Base-by-base conservation (phyloP, 2,888 invertebrate species). In the Harmothoe impar region DNA sequence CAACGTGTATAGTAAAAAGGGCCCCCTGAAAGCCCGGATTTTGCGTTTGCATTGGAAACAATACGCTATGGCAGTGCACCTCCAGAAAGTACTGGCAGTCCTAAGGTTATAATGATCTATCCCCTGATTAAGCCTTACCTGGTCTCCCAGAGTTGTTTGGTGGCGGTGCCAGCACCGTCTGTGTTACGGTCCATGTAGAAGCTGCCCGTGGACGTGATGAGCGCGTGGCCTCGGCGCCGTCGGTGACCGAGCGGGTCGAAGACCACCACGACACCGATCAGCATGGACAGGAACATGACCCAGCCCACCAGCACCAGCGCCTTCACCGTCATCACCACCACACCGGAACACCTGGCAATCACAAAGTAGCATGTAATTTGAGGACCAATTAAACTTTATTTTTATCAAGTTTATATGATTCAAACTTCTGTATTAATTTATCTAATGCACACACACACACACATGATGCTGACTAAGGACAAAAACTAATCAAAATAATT, bases 241-340 rank as follows among this genome's bases (percentile, higher is more conserved):
- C 97, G 97, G 97, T 90, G 96, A 5, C 98, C 98, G 92, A 98
- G 96, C 0, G 98, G 98, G 95, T 98, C 98, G 95, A 98, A 98
- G 85, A 98, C 97, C 95, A 98, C 96, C 81, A 97, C 97, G 84
- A 98, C 96, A 0, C 97, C 98, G 93, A 98, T 97, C 43, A 98
- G 96, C 3, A 97, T 97, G 20, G 97, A 96, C 0, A 97, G 97
- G 90, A 98, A 97, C 89, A 98, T 97, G 31, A 97, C 97, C 98
- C 98, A 98, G 94, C 98, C 98, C 95, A 97, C 97, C 88, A 98
- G 96, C 0, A 98, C 97, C 93, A 98, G 97, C 92, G 97, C 97
- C 97, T 94, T 94, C 20, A 94, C 94, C 0, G 94, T 94, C 92
- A 92, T 91, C 23, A 95, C 94, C 51, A 94, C 93, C 52, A 92